phyloP scores from a whole-genome alignment of 2,888 invertebrate species.

The Theristus sp. region DNA sequence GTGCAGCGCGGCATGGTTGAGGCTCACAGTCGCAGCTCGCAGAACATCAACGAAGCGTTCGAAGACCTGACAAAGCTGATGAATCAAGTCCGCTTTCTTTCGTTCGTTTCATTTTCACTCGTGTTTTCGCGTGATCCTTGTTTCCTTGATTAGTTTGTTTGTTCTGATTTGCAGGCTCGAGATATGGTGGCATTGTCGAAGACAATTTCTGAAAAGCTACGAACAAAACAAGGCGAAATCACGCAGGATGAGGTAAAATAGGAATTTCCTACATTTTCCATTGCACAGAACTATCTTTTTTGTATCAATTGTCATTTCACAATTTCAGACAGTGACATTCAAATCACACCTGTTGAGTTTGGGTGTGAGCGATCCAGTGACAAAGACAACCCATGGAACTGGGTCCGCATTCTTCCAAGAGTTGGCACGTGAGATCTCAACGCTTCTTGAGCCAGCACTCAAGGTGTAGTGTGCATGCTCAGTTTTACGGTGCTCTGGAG shows the following conservation, averaged over 20 bases:
- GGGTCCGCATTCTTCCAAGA: constrained; percentile 62
- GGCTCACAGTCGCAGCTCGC: constrained; percentile 71
- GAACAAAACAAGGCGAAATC: constrained; percentile 80
- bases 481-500: not conserved
- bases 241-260: constrained; percentile 58
- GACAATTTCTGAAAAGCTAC: constrained; percentile 73
- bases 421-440: constrained; percentile 63
- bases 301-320: not conserved
- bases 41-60: constrained; percentile 77
- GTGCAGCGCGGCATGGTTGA: constrained; percentile 80
- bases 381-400: constrained; percentile 65
- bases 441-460: constrained; percentile 58
- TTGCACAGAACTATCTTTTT: not conserved
- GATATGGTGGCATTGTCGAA: constrained; percentile 88
- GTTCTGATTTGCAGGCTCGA: constrained; percentile 44
- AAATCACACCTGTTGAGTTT: constrained; percentile 86
- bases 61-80: constrained; percentile 83
- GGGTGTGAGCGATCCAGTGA: constrained; percentile 94
- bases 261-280: not conserved
- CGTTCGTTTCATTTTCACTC: too few relatives aligned
- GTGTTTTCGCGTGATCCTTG: too few relatives aligned
- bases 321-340: constrained; percentile 61
- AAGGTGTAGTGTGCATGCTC: constrained; percentile 35
- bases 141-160: not conserved
- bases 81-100: constrained; percentile 44